Evolutionary conservation across 2,888 invertebrate genomes (phyloP).

Genomic region (Villa cingulata): DNA sequence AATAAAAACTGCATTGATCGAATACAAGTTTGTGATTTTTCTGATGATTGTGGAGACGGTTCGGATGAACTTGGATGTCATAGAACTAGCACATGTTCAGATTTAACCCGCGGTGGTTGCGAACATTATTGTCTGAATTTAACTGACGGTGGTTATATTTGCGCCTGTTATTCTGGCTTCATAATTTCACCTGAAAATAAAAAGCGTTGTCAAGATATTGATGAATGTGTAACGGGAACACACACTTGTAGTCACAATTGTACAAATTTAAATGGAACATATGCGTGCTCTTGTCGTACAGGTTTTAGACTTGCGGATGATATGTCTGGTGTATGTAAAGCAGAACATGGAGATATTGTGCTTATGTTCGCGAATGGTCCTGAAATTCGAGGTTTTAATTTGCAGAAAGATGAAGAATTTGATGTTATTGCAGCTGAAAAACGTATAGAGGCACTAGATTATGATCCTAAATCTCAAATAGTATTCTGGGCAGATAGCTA

Average conservation of each 20-base stretch:
- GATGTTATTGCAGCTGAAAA: slow-evolving; percentile 74
- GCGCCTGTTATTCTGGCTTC: slow-evolving; percentile 77
- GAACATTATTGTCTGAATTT: slow-evolving; percentile 84
- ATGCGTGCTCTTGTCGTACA: slow-evolving; percentile 71
- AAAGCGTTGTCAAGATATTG: slow-evolving; percentile 75
- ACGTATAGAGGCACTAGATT: slow-evolving; percentile 83
- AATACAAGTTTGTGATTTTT: slow-evolving; percentile 69
- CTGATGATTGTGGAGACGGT: slow-evolving; percentile 81
- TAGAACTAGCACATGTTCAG: slow-evolving; percentile 47
- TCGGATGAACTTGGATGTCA: slow-evolving; percentile 87
- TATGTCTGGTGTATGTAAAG: slow-evolving; percentile 71
- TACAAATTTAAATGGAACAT: slow-evolving; percentile 79
- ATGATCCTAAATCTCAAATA: slow-evolving; percentile 68
- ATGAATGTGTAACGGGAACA: slow-evolving; percentile 71
- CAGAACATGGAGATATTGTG: slow-evolving; percentile 49
- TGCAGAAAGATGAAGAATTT: slow-evolving; percentile 53
- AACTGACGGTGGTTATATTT: slow-evolving; percentile 72
- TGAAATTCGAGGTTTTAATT: slow-evolving; percentile 64
- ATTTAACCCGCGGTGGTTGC: slow-evolving; percentile 61
- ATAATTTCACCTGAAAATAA: slow-evolving; percentile 65
- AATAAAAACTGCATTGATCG: slow-evolving; percentile 74
- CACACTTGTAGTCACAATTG: slow-evolving; percentile 92
- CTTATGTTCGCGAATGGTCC: slow-evolving; percentile 70
- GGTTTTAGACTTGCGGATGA: slow-evolving; percentile 66
- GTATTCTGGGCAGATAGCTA: slow-evolving; percentile 94